Conservation (phyloP, 1,140 invertebrate genomes). For the Andrena cerasifolii region DNA sequence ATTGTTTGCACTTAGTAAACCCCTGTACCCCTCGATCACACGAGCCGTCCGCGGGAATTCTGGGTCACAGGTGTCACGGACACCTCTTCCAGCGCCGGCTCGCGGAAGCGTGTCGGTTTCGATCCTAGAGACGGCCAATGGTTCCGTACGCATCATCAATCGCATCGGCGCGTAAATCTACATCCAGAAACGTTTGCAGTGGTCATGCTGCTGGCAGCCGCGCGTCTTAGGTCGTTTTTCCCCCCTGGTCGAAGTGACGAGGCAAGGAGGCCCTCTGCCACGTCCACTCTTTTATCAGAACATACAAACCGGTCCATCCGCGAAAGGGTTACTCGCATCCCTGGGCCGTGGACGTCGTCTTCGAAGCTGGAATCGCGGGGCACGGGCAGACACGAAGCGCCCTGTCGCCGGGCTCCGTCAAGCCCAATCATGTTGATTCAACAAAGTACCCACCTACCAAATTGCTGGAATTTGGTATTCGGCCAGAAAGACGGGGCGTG, state of each 20-base stretch:
- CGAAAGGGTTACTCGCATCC: constrained; percentile 30
- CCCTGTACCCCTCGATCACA: too few species aligned
- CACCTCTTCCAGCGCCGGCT: too few species aligned
- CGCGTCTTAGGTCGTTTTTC: neutral
- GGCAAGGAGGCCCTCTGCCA: neutral
- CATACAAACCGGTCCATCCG: constrained; percentile 25
- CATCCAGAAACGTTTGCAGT: too few species aligned
- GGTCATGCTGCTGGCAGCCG: too few species aligned
- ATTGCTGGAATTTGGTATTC: constrained; percentile 83
- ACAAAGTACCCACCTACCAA: constrained; percentile 83
- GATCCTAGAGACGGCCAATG: too few species aligned
- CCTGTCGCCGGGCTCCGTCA: constrained; percentile 74
- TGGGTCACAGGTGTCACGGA: too few species aligned
- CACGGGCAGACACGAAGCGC: constrained; percentile 21
- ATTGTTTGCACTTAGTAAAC: too few species aligned
- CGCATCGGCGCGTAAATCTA: too few species aligned
- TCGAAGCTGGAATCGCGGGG: constrained; percentile 16
- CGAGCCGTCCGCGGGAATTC: too few species aligned
- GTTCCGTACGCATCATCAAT: too few species aligned
- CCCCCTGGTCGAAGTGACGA: constrained; percentile 9
- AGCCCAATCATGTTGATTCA: constrained; percentile 83
- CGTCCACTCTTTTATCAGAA: constrained; percentile 31
- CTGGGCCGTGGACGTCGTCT: neutral
- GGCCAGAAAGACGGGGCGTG: constrained; percentile 76
- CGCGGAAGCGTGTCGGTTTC: too few species aligned